Evolutionary conservation across 2,888 invertebrate genomes (phyloP).

Genomic region (Mimas tiliae): DNA sequence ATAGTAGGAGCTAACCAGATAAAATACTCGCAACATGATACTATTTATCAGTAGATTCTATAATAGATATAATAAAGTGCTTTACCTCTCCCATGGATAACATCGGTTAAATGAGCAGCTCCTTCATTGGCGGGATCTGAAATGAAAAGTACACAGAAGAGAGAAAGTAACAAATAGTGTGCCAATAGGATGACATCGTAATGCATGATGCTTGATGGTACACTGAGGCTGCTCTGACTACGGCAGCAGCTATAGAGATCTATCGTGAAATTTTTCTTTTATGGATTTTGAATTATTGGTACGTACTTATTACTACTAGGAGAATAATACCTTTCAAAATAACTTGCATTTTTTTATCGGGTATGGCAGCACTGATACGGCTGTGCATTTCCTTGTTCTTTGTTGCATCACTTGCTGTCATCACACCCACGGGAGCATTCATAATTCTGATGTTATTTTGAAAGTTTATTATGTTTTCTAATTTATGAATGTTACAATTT

Average conservation of each 20-base stretch:
- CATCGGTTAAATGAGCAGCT: constrained; percentile 57
- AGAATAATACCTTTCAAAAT: constrained; percentile 54
- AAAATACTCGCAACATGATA: not conserved
- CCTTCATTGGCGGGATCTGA: constrained; percentile 58
- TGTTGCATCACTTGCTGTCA: constrained; percentile 42
- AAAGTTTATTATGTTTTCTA: too few species aligned
- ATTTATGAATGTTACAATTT: not conserved
- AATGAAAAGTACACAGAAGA: constrained; percentile 4
- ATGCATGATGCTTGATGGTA: not conserved
- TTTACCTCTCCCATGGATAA: constrained; percentile 59
- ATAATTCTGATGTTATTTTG: constrained; percentile 46
- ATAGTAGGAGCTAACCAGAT: not conserved
- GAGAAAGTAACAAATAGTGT: not conserved
- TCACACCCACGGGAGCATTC: constrained; percentile 54
- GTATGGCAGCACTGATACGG: constrained; percentile 53
- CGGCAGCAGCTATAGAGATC: too few species aligned
- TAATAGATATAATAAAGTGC: constrained; percentile 7
- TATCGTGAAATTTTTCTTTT: too few species aligned
- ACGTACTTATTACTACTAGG: constrained; percentile 4
- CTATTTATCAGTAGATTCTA: too few species aligned
- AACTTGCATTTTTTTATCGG: constrained; percentile 54
- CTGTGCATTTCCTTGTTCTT: constrained; percentile 45
- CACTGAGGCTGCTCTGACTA: too few species aligned
- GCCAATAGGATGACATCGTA: not conserved
- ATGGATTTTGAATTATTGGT: too few species aligned